Conservation (phyloP, 1,140 invertebrate genomes). For the Adelges cooleyi region DNA sequence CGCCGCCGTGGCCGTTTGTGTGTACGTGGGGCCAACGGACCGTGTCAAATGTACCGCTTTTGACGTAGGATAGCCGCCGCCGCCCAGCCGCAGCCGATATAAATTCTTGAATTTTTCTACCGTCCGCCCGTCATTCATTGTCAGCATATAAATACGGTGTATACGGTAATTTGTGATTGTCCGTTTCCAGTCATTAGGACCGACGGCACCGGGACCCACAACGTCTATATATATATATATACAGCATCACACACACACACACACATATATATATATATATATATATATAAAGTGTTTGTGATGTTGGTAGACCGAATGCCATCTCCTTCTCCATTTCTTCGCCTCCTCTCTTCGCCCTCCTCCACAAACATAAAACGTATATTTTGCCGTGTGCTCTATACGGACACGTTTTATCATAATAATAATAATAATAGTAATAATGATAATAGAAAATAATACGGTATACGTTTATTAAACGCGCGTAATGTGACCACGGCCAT, state of each 20-base stretch:
- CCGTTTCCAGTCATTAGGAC: constrained; percentile 27
- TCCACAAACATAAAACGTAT: neutral
- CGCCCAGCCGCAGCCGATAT: constrained; percentile 4
- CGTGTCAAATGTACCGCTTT: constrained; percentile 8
- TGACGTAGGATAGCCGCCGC: constrained; percentile 10
- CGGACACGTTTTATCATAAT: neutral
- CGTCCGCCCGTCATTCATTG: constrained; percentile 16
- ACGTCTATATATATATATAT: neutral
- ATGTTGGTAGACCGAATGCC: neutral
- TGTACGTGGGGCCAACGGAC: neutral
- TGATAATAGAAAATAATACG: constrained; percentile 24
- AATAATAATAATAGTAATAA: no score
- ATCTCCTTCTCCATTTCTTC: neutral
- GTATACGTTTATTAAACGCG: neutral
- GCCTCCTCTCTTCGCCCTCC: neutral
- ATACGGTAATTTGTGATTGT: constrained; percentile 27
- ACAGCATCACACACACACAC: neutral
- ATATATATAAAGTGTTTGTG: neutral
- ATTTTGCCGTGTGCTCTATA: neutral
- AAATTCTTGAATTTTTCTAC: constrained; percentile 25
- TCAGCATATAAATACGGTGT: constrained; percentile 16
- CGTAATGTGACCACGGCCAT: neutral
- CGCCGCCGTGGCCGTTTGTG: neutral
- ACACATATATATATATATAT: neutral
- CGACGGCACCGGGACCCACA: neutral